Percentiles rank a stretch among this genome's conserved stretches.
Conservation (phyloP, 2,113 vertebrate species). For the Cynopterus brachyotis region DNA sequence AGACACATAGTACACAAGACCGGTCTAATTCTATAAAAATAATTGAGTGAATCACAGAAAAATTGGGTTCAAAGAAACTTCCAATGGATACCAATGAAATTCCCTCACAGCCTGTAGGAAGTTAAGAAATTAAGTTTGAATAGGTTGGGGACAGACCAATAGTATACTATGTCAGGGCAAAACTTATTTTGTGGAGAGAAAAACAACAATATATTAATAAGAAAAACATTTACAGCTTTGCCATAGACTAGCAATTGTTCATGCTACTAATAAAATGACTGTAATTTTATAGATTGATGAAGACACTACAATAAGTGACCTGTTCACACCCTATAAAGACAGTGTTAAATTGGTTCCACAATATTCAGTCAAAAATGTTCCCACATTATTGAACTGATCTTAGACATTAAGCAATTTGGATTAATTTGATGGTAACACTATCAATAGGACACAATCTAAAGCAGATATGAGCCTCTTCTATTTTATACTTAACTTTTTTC, state of each 20-base stretch:
- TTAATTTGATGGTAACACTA: neutral
- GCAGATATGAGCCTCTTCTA: neutral
- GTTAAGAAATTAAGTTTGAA: neutral
- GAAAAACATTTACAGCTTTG: neutral
- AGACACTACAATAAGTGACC: neutral
- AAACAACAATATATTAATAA: neutral
- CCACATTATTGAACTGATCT: neutral
- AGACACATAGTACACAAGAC: neutral
- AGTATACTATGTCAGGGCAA: neutral
- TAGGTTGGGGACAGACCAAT: neutral
- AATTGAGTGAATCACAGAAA: neutral
- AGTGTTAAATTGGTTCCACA: neutral
- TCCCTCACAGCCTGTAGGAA: neutral
- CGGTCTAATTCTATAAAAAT: neutral
- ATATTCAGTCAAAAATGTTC: neutral
- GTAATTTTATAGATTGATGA: neutral
- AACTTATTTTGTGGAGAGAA: neutral
- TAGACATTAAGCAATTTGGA: neutral
- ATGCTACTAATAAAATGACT: neutral
- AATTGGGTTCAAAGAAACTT: neutral
- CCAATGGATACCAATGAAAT: neutral
- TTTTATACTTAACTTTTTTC: neutral
- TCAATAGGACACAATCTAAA: neutral
- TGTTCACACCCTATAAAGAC: neutral
- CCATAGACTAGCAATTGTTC: neutral